phyloP scores from a whole-genome alignment of 92 coral and sea anemone genomes.

The Zoanthus sociatus region DNA sequence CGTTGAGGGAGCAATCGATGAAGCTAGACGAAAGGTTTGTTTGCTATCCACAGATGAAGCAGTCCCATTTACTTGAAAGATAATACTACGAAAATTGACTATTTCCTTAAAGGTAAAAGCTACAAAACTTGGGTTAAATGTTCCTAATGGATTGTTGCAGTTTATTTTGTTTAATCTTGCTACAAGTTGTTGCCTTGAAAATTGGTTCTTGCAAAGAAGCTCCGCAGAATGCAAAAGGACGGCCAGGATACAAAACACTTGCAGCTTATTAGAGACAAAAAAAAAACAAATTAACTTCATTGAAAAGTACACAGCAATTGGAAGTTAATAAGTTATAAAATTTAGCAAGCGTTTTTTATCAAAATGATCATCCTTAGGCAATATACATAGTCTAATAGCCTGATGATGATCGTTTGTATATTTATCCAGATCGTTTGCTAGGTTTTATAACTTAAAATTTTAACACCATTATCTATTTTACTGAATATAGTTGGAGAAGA shows the following conservation, averaged over 20 bases:
- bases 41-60: not conserved
- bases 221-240: not conserved
- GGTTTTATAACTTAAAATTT: too few species aligned
- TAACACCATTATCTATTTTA: too few species aligned
- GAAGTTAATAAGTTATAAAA: too few species aligned
- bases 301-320: too few species aligned
- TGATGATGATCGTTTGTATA: too few species aligned
- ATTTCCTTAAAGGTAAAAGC: slow-evolving; percentile 3
- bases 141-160: slow-evolving; percentile 17
- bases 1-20: not conserved
- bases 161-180: slow-evolving; percentile 21
- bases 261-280: not conserved
- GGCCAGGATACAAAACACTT: not conserved
- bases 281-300: not conserved
- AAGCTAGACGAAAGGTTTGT: not conserved
- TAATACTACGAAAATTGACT: not conserved
- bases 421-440: too few species aligned
- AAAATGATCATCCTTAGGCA: too few species aligned
- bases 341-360: too few species aligned
- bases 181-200: slow-evolving; percentile 19
- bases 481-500: too few species aligned
- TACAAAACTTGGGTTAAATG: slow-evolving; percentile 31
- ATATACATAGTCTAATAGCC: too few species aligned
- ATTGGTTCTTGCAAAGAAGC: slow-evolving; percentile 26
- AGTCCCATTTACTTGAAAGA: not conserved